Conservation (phyloP, 2,113 vertebrate genomes). For the Chionomys nivalis region DNA sequence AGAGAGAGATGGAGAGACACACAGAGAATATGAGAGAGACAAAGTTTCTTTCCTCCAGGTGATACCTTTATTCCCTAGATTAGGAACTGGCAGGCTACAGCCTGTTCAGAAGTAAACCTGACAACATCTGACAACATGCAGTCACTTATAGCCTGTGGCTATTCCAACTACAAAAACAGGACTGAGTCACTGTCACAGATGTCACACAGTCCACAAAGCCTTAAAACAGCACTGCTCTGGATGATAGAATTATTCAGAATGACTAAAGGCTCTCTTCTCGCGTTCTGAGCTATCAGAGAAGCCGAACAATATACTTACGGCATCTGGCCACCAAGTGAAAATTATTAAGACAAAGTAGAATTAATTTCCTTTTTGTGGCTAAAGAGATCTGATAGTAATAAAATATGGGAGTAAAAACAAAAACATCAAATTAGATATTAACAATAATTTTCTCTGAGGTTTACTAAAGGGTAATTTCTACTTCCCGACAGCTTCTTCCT, state of each 20-base stretch:
- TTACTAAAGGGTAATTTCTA: constrained; percentile 28
- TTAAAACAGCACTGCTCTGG: background rate
- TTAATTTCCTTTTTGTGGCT: constrained; percentile 9
- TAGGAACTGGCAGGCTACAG: background rate
- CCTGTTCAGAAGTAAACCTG: background rate
- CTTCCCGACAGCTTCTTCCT: background rate
- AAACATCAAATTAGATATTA: background rate
- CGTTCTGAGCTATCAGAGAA: constrained; percentile 13
- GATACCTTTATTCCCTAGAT: background rate
- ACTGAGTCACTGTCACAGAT: background rate
- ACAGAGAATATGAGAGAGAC: background rate
- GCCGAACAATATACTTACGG: background rate
- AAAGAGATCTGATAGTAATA: background rate
- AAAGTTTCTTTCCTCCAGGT: background rate
- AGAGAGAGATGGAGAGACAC: background rate
- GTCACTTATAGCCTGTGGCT: background rate
- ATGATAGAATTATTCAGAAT: background rate
- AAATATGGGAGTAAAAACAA: background rate
- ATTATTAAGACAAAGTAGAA: constrained; percentile 46
- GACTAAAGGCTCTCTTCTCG: constrained; percentile 11
- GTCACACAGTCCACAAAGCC: background rate
- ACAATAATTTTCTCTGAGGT: background rate
- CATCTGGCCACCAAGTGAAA: background rate
- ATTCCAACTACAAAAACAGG: background rate
- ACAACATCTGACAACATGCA: background rate